Evolutionary conservation across 1,140 invertebrate genomes (phyloP), one percentile per base, ranked within the genome.

Genomic region (Eriocheir sinensis): DNA sequence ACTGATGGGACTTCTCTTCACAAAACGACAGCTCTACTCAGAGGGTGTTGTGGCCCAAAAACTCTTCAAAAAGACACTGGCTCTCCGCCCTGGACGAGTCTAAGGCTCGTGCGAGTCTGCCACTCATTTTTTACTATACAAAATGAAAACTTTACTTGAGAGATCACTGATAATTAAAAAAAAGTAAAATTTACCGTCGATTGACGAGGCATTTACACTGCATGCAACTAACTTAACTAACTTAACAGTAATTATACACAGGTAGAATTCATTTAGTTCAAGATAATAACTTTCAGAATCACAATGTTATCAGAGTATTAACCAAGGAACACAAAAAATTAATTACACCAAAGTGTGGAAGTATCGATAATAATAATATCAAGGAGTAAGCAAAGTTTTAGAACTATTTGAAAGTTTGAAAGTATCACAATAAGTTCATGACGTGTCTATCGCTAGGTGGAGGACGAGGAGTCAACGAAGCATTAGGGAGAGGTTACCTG

Each of bases 401-500:
- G 34, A 38, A 36, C 17, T 41, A 12, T 17, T 89, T 48, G 40
- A 38, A 89, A 40, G n/a, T 48, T 48, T 89, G 34, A 89, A 89
- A 44, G 40, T 12, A 44, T 89, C 34, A 17, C 12, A 15, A 40
- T 27, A 0, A 44, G 15, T 30, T 41, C 3, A 41, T 3, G n/a
- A 89, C 40, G 86, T 12, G 38, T 79, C 79, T 79, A 9, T 38
- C 6, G 44, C 21, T 86, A 91, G 40, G 8, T 53, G 21, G 12
- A 53, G 12, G 12, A 53, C 48, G 48, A 72, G 79, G 72, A 48
- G 91, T 3, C n/a, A 30, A 53, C 40, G 89, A 94, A 93, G 94
- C 91, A 91, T 93, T 91, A 90, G 41, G 30, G 92, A 41, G 27
- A 44, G 34, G 92, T 95, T 95, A 95, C 95, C 95, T 95, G 91